phyloP scores from a whole-genome alignment of 64 coral and sea anemone genomes.

The Montipora capricornis region DNA sequence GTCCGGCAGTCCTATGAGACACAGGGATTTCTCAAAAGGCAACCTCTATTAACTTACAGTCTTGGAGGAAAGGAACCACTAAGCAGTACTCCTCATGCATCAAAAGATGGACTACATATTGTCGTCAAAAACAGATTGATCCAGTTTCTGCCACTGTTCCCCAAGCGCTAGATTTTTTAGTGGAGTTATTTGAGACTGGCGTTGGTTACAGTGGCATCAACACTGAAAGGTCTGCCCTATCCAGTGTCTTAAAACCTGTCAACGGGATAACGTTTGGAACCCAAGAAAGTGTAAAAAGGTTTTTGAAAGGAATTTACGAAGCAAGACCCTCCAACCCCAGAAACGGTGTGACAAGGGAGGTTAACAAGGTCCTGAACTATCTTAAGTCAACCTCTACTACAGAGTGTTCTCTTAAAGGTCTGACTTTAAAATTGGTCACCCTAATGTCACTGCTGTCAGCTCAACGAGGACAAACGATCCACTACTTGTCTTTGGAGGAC shows the following conservation, averaged over 20 bases:
- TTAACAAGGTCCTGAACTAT: conserved; percentile 25
- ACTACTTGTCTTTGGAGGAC: conserved; percentile 25
- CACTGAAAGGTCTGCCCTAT: background rate
- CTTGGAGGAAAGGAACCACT: background rate
- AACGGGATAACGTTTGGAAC: conserved; percentile 38
- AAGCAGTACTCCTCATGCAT: conserved; percentile 10
- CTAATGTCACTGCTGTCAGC: conserved; percentile 40
- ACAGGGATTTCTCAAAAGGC: conserved; percentile 44
- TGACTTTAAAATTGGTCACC: conserved; percentile 25
- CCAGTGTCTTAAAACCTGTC: background rate
- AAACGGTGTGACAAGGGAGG: conserved; percentile 33
- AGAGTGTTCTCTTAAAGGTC: conserved; percentile 13
- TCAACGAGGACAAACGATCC: conserved; percentile 43
- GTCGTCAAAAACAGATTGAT: conserved; percentile 63
- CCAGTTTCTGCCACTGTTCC: conserved; percentile 48
- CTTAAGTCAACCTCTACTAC: conserved; percentile 20
- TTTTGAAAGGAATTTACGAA: conserved; percentile 52
- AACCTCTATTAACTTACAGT: conserved; percentile 39
- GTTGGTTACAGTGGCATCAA: conserved; percentile 28
- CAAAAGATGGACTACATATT: conserved; percentile 47
- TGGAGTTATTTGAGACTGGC: background rate
- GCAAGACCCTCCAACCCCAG: conserved; percentile 29
- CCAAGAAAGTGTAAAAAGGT: conserved; percentile 28
- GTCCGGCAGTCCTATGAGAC: conserved; percentile 55
- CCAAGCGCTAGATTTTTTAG: conserved; percentile 55